A percentile compares a stretch with the other conserved stretches of the same genome.
phyloP scores from a whole-genome alignment of 2,113 vertebrate genomes.

The Girardinichthys multiradiatus region DNA sequence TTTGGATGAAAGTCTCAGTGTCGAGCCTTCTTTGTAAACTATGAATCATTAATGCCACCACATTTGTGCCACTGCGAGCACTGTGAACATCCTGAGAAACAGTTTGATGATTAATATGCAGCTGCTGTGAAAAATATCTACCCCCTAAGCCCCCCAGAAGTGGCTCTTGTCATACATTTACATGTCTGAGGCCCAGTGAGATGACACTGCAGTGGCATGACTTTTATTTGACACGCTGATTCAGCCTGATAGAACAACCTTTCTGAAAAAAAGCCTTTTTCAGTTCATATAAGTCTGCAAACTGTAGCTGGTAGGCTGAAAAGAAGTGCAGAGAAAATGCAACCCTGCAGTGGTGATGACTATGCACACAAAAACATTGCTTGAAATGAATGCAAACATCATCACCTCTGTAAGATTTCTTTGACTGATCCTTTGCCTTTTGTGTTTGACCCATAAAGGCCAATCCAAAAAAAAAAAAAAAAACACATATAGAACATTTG shows the following conservation, averaged over 20 bases:
- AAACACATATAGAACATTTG: constrained; percentile 54
- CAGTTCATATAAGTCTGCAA: constrained; percentile 11
- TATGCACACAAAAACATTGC: constrained; percentile 23
- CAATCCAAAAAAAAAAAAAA: constrained; percentile 11
- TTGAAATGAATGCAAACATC: constrained; percentile 18
- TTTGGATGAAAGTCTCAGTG: constrained; percentile 15
- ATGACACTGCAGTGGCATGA: neutral
- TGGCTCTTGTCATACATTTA: constrained; percentile 55
- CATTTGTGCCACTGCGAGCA: constrained; percentile 14
- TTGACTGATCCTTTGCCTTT: constrained; percentile 28
- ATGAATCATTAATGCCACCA: constrained; percentile 41
- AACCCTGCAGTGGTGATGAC: constrained; percentile 24
- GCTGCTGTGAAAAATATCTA: constrained; percentile 32
- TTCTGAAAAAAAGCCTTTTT: neutral
- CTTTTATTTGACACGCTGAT: constrained; percentile 20
- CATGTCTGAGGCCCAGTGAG: constrained; percentile 10
- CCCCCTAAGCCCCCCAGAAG: constrained; percentile 11
- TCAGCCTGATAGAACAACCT: constrained; percentile 4
- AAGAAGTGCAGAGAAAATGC: constrained; percentile 2
- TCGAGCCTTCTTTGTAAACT: constrained; percentile 27
- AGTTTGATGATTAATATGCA: constrained; percentile 42
- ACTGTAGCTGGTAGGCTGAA: constrained; percentile 23
- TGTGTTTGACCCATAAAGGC: constrained; percentile 53
- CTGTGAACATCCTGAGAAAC: constrained; percentile 25
- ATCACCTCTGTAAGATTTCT: constrained; percentile 29